Evolutionary conservation across 2,113 vertebrate genomes (phyloP).

Genomic region (Esox niger): DNA sequence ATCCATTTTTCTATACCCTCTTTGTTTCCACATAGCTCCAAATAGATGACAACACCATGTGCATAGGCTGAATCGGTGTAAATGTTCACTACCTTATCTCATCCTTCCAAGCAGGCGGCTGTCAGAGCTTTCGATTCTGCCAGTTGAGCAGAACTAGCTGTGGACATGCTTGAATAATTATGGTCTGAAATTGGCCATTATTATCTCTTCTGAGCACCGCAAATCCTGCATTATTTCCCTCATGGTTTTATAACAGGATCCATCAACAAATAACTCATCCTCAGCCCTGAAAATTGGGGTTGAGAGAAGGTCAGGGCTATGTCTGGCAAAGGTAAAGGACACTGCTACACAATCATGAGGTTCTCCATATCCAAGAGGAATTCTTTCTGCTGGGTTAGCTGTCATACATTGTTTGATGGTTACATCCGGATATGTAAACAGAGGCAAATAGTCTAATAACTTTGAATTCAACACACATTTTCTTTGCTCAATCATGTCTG

Average conservation of each 20-base stretch:
- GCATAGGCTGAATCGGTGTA: too few relatives aligned
- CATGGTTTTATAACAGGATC: not conserved
- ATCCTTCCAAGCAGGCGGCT: too few relatives aligned
- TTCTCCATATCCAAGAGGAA: not conserved
- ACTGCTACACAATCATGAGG: conserved; percentile 4
- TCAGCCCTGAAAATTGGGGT: not conserved
- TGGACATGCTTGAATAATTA: not conserved
- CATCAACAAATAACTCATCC: not conserved
- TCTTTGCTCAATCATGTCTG: too few relatives aligned
- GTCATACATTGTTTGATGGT: not conserved
- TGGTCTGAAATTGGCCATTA: not conserved
- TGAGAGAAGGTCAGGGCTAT: not conserved
- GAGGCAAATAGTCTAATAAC: not conserved
- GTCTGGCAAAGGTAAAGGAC: too few relatives aligned
- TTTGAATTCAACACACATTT: too few relatives aligned
- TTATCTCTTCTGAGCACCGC: not conserved
- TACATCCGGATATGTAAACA: conserved; percentile 7
- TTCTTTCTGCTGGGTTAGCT: not conserved
- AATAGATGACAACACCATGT: conserved; percentile 11
- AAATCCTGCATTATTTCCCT: not conserved
- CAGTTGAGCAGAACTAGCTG: conserved; percentile 4
- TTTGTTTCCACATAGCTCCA: conserved; percentile 7
- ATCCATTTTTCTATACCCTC: not conserved
- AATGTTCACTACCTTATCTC: too few relatives aligned
- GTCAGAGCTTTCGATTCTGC: not conserved